Evolutionary conservation across 2,113 vertebrate species (phyloP).

Genomic region (Misgurnus anguillicaudatus): DNA sequence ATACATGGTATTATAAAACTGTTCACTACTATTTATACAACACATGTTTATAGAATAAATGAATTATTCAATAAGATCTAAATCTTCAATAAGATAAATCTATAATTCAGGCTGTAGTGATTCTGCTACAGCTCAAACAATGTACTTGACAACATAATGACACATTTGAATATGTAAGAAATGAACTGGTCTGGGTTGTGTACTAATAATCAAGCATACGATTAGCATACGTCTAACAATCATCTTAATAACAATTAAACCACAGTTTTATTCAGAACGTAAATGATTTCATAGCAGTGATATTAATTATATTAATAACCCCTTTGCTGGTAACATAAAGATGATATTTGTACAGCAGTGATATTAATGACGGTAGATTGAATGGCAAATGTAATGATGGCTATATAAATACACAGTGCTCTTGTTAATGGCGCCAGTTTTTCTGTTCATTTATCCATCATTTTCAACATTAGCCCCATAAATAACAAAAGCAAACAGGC

Average conservation of each 20-base stretch:
- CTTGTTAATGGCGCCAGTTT: slow-evolving; percentile 39
- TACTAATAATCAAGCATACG: too few species aligned
- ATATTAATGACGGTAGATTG: slow-evolving; percentile 1
- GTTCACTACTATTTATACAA: too few species aligned
- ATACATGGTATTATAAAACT: too few species aligned
- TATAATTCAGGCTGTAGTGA: too few species aligned
- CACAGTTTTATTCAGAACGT: not conserved
- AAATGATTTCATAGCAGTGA: not conserved
- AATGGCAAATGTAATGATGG: slow-evolving; percentile 11
- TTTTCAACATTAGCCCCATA: slow-evolving; percentile 65
- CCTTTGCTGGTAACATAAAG: not conserved
- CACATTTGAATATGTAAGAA: not conserved
- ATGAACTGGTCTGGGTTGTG: not conserved
- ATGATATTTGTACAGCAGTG: not conserved
- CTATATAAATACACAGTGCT: not conserved
- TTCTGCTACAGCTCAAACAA: too few species aligned
- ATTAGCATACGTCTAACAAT: not conserved
- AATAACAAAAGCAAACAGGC: slow-evolving; percentile 64
- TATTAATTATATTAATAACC: not conserved
- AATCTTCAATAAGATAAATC: too few species aligned
- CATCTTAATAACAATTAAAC: not conserved
- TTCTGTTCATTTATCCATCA: slow-evolving; percentile 60
- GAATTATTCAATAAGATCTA: too few species aligned
- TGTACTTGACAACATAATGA: too few species aligned
- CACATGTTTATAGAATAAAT: too few species aligned